phyloP scores from a whole-genome alignment of 1,140 invertebrate species.

The Diabrotica undecimpunctata region DNA sequence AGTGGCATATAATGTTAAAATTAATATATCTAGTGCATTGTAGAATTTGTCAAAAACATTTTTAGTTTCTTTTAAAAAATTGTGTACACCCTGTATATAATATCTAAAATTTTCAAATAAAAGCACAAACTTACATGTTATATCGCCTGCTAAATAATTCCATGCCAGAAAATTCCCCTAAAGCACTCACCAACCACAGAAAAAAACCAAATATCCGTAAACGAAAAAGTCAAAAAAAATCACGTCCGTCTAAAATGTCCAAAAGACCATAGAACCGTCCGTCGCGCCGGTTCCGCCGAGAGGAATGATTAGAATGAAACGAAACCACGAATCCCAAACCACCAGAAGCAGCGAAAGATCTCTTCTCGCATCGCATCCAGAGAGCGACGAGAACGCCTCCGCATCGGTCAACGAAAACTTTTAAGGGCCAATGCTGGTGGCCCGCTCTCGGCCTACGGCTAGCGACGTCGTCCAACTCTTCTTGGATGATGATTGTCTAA shows the following conservation, averaged over 20 bases:
- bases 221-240: not conserved
- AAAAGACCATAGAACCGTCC: not conserved
- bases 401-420: not conserved
- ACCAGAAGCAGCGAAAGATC: not conserved
- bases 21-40: no score
- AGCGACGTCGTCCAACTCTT: no score
- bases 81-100: no score
- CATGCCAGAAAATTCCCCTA: not conserved
- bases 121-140: not conserved
- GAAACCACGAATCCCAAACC: not conserved
- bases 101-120: no score
- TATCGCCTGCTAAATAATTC: not conserved
- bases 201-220: not conserved
- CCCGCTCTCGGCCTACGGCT: no score
- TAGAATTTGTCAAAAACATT: no score
- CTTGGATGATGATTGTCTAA: no score
- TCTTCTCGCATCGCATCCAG: not conserved
- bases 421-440: slow-evolving; percentile 1
- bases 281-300: not conserved
- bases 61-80: no score
- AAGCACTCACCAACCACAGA: not conserved
- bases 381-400: not conserved
- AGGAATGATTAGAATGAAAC: slow-evolving; percentile 1
- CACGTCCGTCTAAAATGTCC: no score
- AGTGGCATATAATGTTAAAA: no score